Evolutionary conservation across 2,888 invertebrate genomes (phyloP).

Genomic region (Drosophila pseudotakahashii): DNA sequence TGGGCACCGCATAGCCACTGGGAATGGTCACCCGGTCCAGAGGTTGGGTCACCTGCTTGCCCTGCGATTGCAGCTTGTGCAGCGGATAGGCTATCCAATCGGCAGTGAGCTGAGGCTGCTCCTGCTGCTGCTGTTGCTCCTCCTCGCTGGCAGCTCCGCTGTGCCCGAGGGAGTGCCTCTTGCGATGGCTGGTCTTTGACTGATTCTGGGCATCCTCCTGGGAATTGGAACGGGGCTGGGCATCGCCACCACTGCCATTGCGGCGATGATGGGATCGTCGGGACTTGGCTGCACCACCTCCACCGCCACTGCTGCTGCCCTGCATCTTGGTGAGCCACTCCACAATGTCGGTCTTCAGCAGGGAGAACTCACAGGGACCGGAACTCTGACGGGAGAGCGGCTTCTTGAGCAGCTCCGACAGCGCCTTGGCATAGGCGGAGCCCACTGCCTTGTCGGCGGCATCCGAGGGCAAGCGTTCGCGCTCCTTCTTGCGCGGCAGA

Average conservation of each 20-base stretch:
- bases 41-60: conserved; percentile 59
- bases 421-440: conserved; percentile 82
- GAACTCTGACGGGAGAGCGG: conserved; percentile 84
- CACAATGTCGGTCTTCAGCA: conserved; percentile 83
- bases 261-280: conserved; percentile 81
- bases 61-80: conserved; percentile 81
- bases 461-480: conserved; percentile 71
- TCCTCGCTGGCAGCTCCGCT: conserved; percentile 78
- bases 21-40: conserved; percentile 44
- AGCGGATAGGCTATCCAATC: conserved; percentile 84
- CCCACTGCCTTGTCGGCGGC: conserved; percentile 57
- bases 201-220: conserved; percentile 80
- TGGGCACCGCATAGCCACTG: conserved; percentile 68
- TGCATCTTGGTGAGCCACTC: conserved; percentile 84
- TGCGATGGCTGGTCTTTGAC: conserved; percentile 74
- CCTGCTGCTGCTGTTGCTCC: conserved; percentile 68
- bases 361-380: conserved; percentile 83
- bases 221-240: conserved; percentile 82
- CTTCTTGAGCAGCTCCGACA: conserved; percentile 83
- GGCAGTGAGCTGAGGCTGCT: conserved; percentile 58
- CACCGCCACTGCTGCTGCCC: conserved; percentile 39
- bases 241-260: conserved; percentile 82
- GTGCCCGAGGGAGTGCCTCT: conserved; percentile 84
- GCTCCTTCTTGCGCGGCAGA: conserved; percentile 81
- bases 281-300: conserved; percentile 19